These are phyloP conservation scores for Scomber japonicus DNA, from an alignment of 2,113 vertebrate species.

Conservation along the genomic window DNA sequence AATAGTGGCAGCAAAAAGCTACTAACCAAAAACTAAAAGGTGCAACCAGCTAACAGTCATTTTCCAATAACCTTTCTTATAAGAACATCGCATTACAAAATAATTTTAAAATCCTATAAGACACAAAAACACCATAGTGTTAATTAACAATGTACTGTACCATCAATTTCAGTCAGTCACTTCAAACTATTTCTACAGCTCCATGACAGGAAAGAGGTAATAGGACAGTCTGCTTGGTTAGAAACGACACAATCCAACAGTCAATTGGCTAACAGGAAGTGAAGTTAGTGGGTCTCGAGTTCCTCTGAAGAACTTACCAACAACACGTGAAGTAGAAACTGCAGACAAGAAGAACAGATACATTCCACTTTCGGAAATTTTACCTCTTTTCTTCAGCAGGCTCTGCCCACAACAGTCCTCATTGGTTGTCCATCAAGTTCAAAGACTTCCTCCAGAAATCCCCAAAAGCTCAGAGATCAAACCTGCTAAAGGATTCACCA, in stretches of 20 bases:
- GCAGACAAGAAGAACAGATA: constrained; percentile 35
- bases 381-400: constrained; percentile 57
- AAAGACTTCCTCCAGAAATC: background rate
- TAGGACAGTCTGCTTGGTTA: constrained; percentile 13
- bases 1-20: constrained; percentile 15
- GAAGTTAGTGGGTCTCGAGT: constrained; percentile 17
- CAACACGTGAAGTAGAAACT: constrained; percentile 45
- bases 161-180: constrained; percentile 10
- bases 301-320: constrained; percentile 18
- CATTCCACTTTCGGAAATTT: constrained; percentile 78
- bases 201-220: constrained; percentile 41
- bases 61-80: constrained; percentile 17
- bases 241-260: constrained; percentile 16
- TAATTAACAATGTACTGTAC: constrained; percentile 21
- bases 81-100: constrained; percentile 46
- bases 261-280: constrained; percentile 6
- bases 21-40: constrained; percentile 3
- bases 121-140: constrained; percentile 56
- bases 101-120: constrained; percentile 34
- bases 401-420: constrained; percentile 46
- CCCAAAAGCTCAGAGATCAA: background rate
- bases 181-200: constrained; percentile 25
- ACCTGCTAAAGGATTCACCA: constrained; percentile 7
- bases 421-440: constrained; percentile 32
- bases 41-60: constrained; percentile 68